A percentile compares a stretch with the other conserved stretches of the same genome.
Conservation (phyloP, 2,888 invertebrate genomes). For the Folsomia candida region DNA sequence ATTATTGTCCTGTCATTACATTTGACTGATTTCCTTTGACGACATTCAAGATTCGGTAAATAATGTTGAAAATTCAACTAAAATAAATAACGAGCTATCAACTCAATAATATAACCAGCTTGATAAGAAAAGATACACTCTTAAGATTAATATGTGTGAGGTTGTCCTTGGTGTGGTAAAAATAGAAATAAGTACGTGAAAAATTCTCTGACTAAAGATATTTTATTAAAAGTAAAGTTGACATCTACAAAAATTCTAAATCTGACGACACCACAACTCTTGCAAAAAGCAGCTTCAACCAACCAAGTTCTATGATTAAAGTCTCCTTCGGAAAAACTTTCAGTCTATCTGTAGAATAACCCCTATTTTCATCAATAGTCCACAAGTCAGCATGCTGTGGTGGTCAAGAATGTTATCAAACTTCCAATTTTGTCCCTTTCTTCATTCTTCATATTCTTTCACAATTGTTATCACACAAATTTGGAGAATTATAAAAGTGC, state of each 20-base stretch:
- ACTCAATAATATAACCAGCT: background rate
- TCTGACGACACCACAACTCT: too few relatives aligned
- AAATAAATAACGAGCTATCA: background rate
- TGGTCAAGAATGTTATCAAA: background rate
- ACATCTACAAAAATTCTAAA: too few relatives aligned
- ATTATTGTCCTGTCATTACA: background rate
- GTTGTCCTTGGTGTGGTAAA: background rate
- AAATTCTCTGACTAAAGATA: too few relatives aligned
- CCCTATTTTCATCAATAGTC: constrained; percentile 9
- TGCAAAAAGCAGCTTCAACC: too few relatives aligned
- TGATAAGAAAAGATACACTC: background rate
- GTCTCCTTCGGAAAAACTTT: background rate
- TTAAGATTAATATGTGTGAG: background rate
- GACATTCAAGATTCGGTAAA: background rate
- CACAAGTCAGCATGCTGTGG: background rate
- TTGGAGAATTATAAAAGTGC: background rate
- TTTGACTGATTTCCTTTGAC: background rate
- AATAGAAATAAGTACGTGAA: too few relatives aligned
- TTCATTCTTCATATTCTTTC: background rate
- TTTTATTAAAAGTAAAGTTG: too few relatives aligned
- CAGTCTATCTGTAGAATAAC: too few relatives aligned
- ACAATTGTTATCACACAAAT: background rate
- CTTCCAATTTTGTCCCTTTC: constrained; percentile 25
- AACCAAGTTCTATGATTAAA: background rate
- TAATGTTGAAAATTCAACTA: background rate